Conservation (phyloP, 2,888 invertebrate genomes). For the Ectemnius cavifrons region DNA sequence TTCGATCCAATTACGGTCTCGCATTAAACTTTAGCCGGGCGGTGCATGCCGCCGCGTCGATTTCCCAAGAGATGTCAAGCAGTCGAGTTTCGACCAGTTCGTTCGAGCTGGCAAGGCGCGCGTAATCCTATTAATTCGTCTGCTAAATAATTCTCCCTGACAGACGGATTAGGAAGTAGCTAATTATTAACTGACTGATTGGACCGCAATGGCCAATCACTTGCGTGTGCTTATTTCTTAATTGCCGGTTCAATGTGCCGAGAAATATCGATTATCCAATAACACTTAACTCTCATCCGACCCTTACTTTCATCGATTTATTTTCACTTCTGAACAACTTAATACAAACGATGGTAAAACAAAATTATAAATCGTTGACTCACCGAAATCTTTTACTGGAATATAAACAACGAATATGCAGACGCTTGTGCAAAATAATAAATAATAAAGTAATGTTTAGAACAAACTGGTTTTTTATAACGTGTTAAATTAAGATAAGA, state of each 20-base stretch:
- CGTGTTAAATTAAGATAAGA: no score
- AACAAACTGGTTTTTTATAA: no score
- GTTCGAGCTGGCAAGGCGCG: background rate
- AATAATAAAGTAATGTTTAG: background rate
- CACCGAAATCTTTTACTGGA: no score
- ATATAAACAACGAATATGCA: no score
- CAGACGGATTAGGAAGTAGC: background rate
- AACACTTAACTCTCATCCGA: no score
- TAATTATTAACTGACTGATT: no score
- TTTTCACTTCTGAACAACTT: no score
- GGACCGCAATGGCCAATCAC: no score
- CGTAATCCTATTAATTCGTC: background rate
- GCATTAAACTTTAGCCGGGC: conserved; percentile 37
- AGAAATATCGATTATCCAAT: background rate
- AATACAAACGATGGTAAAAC: no score
- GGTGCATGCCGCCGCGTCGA: background rate
- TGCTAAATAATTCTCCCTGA: background rate
- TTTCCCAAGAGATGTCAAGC: conserved; percentile 32
- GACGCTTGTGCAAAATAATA: background rate
- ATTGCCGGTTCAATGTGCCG: background rate
- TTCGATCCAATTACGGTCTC: conserved; percentile 31
- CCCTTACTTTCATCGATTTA: no score
- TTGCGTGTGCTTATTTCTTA: background rate
- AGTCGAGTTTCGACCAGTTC: conserved; percentile 16
- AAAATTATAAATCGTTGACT: no score